Evolutionary conservation across 2,113 vertebrate genomes (phyloP), one percentile per base, ranked within the genome.

Genomic region (Protomyctophum bolini): DNA sequence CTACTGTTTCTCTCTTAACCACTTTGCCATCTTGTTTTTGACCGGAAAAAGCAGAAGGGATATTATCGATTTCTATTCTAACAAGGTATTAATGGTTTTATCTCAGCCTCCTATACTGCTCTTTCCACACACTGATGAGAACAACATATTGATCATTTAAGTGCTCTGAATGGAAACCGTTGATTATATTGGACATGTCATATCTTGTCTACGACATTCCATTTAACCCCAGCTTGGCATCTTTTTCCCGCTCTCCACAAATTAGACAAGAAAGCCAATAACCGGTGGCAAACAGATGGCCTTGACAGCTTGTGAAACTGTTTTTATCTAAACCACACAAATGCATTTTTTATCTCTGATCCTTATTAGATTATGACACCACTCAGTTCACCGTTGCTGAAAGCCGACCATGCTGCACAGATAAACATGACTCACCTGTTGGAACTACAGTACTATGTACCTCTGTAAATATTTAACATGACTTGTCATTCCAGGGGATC

Each of bases 71-170:
- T 28, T 33, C 45, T 47, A 46, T 61, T 8, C 41, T 14, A 61
- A 61, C 29, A 28, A 58, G 28, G 57, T 58, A 58, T 29, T 9
- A 21, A 21, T 21, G 21, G 3, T 58, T 21, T 58, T 58, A 58
- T 29, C 57, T 58, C 15, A 7, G 10, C 28, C 12, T 52, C n/a
- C 41, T 55, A 21, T 21, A 4, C 28, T 48, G 59, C 55, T 14
- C 46, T 70, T 55, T 48, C 48, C n/a, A 54, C 41, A 61, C 12
- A n/a, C 12, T 8, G 12, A 70, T 54, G 12, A 46, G 5, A 47
- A 55, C 15, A 6, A 14, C 7, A 71, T 57, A 63, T 28, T 45
- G 51, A 33, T 63, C 29, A 21, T 63, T 58, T 58, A 61, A 61
- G 41, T 61, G 59, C 59, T 46, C 12, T 61, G 11, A 64, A 58